These are phyloP conservation scores for Polylopha cassiicola DNA, from an alignment of 2,888 invertebrate genomes.

Conservation along the genomic window DNA sequence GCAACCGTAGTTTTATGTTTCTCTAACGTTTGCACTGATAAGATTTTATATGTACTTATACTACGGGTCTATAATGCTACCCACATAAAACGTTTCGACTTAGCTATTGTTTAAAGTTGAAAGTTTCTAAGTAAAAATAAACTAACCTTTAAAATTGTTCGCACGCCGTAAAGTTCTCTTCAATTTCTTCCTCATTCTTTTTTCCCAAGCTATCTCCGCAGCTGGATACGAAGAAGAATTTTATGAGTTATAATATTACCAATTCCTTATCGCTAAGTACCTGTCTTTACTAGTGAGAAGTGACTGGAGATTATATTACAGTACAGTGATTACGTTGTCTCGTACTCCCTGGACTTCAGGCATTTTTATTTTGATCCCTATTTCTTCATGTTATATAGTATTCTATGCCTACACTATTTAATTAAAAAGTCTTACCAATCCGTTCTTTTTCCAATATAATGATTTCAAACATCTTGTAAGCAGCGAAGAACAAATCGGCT, in stretches of 20 bases:
- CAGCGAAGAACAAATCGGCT: slow-evolving; percentile 40
- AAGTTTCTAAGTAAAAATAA: too few species aligned
- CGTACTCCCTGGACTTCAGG: too few species aligned
- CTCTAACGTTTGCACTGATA: too few species aligned
- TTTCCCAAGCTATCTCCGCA: slow-evolving; percentile 60
- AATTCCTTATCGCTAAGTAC: background rate
- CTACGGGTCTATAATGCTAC: too few species aligned
- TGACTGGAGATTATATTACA: too few species aligned
- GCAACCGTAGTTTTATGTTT: too few species aligned
- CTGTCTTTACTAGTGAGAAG: too few species aligned
- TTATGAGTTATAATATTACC: background rate
- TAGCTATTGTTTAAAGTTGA: too few species aligned
- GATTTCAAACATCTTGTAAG: slow-evolving; percentile 51
- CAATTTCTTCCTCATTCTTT: slow-evolving; percentile 62
- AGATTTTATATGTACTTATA: too few species aligned
- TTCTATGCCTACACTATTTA: background rate
- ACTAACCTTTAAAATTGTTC: slow-evolving; percentile 58
- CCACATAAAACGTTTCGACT: too few species aligned
- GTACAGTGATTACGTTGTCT: too few species aligned
- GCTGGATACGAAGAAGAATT: slow-evolving; percentile 37
- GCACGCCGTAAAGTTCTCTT: slow-evolving; percentile 50
- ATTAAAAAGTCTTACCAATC: slow-evolving; percentile 39
- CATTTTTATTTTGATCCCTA: too few species aligned
- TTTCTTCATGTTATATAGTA: background rate
- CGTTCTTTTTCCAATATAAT: slow-evolving; percentile 52